Conservation (phyloP, 2,888 invertebrate species). For the Eilema griseolum region DNA sequence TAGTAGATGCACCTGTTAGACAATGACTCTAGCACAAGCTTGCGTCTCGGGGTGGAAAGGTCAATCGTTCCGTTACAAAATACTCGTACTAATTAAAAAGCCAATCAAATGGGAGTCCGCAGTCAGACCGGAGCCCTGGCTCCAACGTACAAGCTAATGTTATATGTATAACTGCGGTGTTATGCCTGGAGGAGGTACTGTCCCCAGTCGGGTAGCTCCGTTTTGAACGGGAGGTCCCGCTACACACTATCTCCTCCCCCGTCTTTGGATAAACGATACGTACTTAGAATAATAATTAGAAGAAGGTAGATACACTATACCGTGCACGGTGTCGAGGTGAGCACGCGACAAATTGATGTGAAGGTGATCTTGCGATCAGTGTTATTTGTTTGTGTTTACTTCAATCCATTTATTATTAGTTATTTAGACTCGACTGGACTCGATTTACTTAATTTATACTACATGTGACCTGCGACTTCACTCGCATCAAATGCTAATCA, state of each 20-base stretch:
- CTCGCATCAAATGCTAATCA: neutral
- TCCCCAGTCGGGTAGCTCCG: neutral
- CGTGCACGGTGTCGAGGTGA: slow-evolving; percentile 37
- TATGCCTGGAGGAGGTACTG: too few species aligned
- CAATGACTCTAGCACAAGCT: too few species aligned
- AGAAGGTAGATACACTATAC: slow-evolving; percentile 28
- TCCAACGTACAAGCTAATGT: too few species aligned
- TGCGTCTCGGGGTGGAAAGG: too few species aligned
- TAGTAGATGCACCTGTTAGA: too few species aligned
- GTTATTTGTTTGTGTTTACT: slow-evolving; percentile 13
- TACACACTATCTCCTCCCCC: neutral
- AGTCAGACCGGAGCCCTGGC: too few species aligned
- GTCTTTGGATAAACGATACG: neutral
- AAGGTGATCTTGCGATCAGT: slow-evolving; percentile 28
- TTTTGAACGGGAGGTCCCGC: neutral
- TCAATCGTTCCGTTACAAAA: too few species aligned
- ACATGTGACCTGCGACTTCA: neutral
- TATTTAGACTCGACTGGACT: neutral
- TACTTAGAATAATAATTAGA: slow-evolving; percentile 38
- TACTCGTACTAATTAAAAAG: too few species aligned
- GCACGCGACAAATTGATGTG: slow-evolving; percentile 28
- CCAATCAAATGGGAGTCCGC: too few species aligned
- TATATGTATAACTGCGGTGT: too few species aligned
- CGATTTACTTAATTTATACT: neutral
- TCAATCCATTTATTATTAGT: neutral